Evolutionary conservation across 1,140 invertebrate species (phyloP), one percentile per base, ranked within the genome.

Genomic region (Bilobella aurantiaca): DNA sequence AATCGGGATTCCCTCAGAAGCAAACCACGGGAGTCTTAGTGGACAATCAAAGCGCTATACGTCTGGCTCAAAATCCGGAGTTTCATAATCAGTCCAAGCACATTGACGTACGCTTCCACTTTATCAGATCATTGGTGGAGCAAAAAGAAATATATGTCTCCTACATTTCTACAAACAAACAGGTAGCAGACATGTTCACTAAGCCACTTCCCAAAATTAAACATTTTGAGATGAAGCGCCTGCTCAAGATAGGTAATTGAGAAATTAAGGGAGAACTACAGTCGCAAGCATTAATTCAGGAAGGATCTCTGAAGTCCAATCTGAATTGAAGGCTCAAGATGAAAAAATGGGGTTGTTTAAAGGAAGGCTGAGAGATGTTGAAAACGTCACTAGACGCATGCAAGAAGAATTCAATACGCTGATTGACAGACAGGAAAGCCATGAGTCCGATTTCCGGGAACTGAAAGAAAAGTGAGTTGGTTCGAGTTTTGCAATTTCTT

Each of bases 21-120:
- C 63, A 72, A 8, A 21, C 58, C n/a, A 66, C 65, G 2, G 30
- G 2, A 1, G 53, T 66, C 2, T 34, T 53, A 3, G 70, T 76
- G 32, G 75, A 77, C 57, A 78, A 77, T 68, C 61, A 69, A 32
- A 70, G 70, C 61, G 73, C 74, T 18, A 71, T 76, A 29, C 73
- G 63, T 49, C 60, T 77, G 3, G 70, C 73, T 25, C 64, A 76
- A 42, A 79, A 78, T 70, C 75, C 76, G 8, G 73, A 75, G 46
- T 77, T 77, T 58, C 77, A 79, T 58, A 64, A 72, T 30, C 69
- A 18, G 18, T 12, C 8, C 18, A 42, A 42, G 34, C 8, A 42
- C 34, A 42, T 42, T 18, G 34, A 42, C 34, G 34, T 42, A 18
- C 34, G 34, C 34, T 42, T 42, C 34, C 34, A 42, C 18, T 42